A percentile compares a stretch with the other conserved stretches of the same genome.
Evolutionary conservation across 2,113 vertebrate genomes (phyloP).

Genomic region (Brevimyrus niger): DNA sequence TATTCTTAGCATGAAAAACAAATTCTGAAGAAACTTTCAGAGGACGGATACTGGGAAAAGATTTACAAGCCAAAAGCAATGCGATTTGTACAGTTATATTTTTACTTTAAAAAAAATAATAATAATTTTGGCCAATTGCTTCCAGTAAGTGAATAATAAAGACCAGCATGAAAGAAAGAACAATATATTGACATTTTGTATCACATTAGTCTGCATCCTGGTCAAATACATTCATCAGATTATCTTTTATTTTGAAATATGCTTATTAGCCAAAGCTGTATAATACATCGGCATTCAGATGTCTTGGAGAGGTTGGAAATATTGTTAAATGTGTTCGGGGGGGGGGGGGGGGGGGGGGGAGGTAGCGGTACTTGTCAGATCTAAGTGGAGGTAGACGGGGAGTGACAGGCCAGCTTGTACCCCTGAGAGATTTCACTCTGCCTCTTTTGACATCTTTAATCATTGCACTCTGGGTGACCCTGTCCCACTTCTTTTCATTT

Average conservation of each 20-base stretch:
- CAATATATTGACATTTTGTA: not conserved
- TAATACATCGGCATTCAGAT: not conserved
- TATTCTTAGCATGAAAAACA: not conserved
- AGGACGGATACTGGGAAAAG: not conserved
- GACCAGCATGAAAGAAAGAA: not conserved
- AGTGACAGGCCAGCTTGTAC: constrained; percentile 81
- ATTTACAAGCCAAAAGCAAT: not conserved
- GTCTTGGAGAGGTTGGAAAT: not conserved
- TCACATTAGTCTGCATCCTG: not conserved
- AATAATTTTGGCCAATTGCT: not conserved
- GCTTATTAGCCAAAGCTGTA: not conserved
- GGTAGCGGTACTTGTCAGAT: constrained; percentile 62
- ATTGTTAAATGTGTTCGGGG: too few relatives aligned
- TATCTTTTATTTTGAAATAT: not conserved
- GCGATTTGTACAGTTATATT: not conserved
- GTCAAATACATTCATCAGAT: not conserved
- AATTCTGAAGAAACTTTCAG: not conserved
- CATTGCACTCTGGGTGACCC: constrained; percentile 83
- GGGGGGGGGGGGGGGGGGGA: constrained; percentile 22
- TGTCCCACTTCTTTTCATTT: constrained; percentile 56
- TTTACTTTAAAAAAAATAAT: not conserved
- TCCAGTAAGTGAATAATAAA: not conserved
- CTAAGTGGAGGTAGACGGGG: constrained; percentile 64
- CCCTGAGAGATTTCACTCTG: constrained; percentile 77
- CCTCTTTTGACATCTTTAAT: constrained; percentile 78